These are phyloP conservation scores for Piscicola geometra DNA, from an alignment of 2,888 invertebrate genomes.

Conservation along the genomic window DNA sequence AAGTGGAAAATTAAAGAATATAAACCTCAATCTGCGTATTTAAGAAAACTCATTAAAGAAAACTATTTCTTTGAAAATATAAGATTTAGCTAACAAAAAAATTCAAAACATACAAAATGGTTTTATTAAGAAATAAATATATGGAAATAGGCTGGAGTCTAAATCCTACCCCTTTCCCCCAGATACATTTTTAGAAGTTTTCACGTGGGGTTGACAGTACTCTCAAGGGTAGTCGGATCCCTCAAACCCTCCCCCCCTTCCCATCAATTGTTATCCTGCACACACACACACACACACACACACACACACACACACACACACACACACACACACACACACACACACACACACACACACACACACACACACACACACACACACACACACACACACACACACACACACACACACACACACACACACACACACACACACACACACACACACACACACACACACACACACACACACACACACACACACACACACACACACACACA, in stretches of 20 bases:
- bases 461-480: conserved; percentile 2
- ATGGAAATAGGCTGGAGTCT: too few relatives aligned
- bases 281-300: background rate
- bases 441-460: conserved; percentile 21
- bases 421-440: conserved; percentile 24
- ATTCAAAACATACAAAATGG: too few relatives aligned
- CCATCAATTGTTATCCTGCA: background rate
- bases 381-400: background rate
- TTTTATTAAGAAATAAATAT: too few relatives aligned
- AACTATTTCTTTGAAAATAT: too few relatives aligned
- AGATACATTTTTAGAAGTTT: too few relatives aligned
- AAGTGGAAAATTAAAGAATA: too few relatives aligned
- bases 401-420: conserved; percentile 13
- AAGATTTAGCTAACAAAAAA: too few relatives aligned
- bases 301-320: background rate
- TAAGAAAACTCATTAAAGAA: too few relatives aligned
- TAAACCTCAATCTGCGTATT: too few relatives aligned
- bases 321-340: conserved; percentile 24
- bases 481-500: conserved; percentile 26
- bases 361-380: conserved; percentile 22
- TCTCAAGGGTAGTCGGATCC: too few relatives aligned
- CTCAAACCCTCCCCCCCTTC: background rate
- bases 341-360: conserved; percentile 24
- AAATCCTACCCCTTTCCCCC: too few relatives aligned
- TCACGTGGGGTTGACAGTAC: too few relatives aligned